These are phyloP conservation scores for Eclectus roratus DNA, from an alignment of 2,113 vertebrate species.

Conservation along the genomic window DNA sequence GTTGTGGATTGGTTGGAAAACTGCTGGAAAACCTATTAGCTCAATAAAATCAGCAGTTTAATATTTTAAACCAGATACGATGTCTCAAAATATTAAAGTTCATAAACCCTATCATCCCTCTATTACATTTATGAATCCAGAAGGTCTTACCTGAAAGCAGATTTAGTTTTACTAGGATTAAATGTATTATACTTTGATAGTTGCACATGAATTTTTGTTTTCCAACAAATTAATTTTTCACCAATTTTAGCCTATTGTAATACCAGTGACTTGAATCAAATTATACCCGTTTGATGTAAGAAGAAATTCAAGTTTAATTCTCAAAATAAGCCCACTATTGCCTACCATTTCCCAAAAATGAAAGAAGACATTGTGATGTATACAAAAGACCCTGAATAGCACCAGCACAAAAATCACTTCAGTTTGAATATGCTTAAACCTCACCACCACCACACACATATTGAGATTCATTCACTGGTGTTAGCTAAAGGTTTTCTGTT, in stretches of 20 bases:
- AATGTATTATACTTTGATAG: neutral
- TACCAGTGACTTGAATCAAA: neutral
- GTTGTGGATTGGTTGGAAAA: neutral
- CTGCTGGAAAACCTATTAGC: neutral
- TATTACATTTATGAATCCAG: neutral
- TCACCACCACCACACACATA: no score
- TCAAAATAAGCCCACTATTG: neutral
- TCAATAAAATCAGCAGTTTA: neutral
- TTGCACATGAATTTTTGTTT: neutral
- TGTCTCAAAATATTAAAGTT: neutral
- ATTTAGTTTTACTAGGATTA: neutral
- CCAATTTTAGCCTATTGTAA: neutral
- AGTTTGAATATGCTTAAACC: neutral
- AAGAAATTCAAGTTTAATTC: neutral
- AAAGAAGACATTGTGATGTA: neutral
- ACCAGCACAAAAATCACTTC: neutral
- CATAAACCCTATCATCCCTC: neutral
- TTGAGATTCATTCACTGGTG: neutral
- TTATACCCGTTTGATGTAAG: neutral
- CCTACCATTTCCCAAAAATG: neutral
- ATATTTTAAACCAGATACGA: neutral
- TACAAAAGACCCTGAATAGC: neutral
- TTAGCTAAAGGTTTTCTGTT: neutral
- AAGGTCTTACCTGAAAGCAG: neutral
- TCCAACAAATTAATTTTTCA: neutral